phyloP scores from a whole-genome alignment of 2,113 vertebrate species.

The Phasianus colchicus region DNA sequence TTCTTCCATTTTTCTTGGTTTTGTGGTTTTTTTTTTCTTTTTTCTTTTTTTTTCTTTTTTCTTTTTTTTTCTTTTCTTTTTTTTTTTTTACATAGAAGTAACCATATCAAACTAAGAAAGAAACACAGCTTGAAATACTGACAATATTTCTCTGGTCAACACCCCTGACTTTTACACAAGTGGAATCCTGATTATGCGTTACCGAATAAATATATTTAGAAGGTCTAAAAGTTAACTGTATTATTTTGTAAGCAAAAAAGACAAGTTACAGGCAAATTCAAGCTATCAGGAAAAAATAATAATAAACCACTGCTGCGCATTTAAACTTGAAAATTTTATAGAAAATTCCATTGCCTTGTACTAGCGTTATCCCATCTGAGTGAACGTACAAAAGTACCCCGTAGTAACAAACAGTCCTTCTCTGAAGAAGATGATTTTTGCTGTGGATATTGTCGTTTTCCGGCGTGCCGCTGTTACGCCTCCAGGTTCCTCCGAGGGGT shows the following conservation, averaged over 20 bases:
- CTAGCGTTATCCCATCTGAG: constrained; percentile 24
- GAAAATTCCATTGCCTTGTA: constrained; percentile 71
- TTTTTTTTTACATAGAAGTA: constrained; percentile 77
- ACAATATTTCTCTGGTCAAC: constrained; percentile 77
- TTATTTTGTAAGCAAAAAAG: constrained; percentile 72
- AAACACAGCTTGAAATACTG: constrained; percentile 82
- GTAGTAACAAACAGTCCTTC: constrained; percentile 70
- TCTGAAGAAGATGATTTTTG: constrained; percentile 56
- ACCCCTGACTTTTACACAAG: constrained; percentile 77
- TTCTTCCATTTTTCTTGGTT: constrained; percentile 64
- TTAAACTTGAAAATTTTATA: constrained; percentile 67
- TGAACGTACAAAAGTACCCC: constrained; percentile 73
- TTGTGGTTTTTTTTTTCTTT: constrained; percentile 69
- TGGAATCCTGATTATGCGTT: constrained; percentile 77
- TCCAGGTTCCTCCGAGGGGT: background rate
- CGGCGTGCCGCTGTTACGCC: background rate
- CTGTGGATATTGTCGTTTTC: constrained; percentile 42
- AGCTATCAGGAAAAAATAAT: constrained; percentile 60
- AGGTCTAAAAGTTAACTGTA: constrained; percentile 72
- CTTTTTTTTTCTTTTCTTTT: background rate
- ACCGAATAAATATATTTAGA: constrained; percentile 75
- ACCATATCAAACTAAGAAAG: constrained; percentile 81
- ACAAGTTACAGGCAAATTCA: constrained; percentile 72
- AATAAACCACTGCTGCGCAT: constrained; percentile 56
- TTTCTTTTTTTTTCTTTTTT: constrained; percentile 46